Evolutionary conservation across 2,888 invertebrate species (phyloP), one percentile per base, ranked within the genome.

Genomic region (Monopis laevigella): DNA sequence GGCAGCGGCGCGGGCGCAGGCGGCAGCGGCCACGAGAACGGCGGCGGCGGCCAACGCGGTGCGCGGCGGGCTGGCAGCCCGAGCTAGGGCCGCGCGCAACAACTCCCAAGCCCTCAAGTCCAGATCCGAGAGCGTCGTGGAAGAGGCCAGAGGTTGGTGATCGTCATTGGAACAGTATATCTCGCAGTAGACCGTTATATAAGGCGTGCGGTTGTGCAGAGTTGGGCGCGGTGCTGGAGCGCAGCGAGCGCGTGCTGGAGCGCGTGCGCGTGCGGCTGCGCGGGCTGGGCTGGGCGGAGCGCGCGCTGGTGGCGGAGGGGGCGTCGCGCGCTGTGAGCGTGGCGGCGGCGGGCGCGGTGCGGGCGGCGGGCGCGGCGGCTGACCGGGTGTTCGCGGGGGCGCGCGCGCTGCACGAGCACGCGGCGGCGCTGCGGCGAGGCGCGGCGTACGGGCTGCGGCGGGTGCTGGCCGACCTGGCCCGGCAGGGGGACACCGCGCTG

Each of bases 21-120:
- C 96, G 1, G 85, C 89, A 0, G 84, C 96, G 1, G 85, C 89
- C 0, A 84, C 95, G 40, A 65, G 80, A 7, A 84, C 84, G 28
- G 91, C 90, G 0, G 3, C 32, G 17, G 7, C 16, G 17, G 83
- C 74, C 49, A 73, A 84, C 21, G 86, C 87, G 53, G 84, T 87
- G 0, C 65, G 68, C 29, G 85, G 89, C 90, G 0, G 77, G 71
- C 26, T 63, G 64, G 2, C 74, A 65, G 50, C 82, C 56, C 17
- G 78, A n/a, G n/a, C n/a, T n/a, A 21, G 24, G 43, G 58, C 78
- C 43, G 29, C 39, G 11, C 34, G 29, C 7, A 54, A 50, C 82
- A 84, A 8, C 63, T 87, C 53, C 62, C 82, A 7, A 68, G 77
- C n/a, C n/a, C n/a, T n/a, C n/a, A n/a, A n/a, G n/a, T n/a, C n/a